These are phyloP conservation scores for Scylla paramamosain DNA, from an alignment of 1,140 invertebrate species.

Conservation along the genomic window DNA sequence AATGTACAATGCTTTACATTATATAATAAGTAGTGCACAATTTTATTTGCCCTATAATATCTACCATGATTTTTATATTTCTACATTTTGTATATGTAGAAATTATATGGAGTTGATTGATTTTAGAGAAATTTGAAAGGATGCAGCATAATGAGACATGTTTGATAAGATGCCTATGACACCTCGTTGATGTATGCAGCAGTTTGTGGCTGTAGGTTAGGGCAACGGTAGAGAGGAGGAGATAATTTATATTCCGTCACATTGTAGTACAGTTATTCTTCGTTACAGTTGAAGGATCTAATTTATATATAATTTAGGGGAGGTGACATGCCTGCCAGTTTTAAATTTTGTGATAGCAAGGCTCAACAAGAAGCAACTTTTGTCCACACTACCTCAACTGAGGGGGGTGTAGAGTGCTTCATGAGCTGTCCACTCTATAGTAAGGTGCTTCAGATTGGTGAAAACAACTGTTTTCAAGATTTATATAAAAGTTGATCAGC, in stretches of 20 bases:
- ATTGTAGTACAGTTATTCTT: constrained; percentile 47
- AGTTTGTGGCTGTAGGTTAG: neutral
- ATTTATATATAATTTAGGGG: constrained; percentile 58
- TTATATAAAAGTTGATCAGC: constrained; percentile 41
- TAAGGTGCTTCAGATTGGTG: constrained; percentile 70
- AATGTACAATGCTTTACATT: constrained; percentile 23
- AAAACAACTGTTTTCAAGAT: constrained; percentile 51
- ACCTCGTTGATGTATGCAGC: neutral
- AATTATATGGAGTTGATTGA: constrained; percentile 7
- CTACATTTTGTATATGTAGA: constrained; percentile 7
- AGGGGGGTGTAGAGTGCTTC: constrained; percentile 52
- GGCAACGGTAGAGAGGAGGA: constrained; percentile 33
- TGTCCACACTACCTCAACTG: constrained; percentile 46
- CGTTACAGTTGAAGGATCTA: constrained; percentile 52
- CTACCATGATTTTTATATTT: constrained; percentile 6
- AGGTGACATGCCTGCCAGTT: constrained; percentile 48
- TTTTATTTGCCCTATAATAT: constrained; percentile 25
- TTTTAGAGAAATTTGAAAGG: neutral
- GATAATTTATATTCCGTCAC: constrained; percentile 34
- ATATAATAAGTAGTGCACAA: constrained; percentile 25
- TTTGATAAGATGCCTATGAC: neutral
- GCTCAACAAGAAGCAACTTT: constrained; percentile 46
- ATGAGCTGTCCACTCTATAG: constrained; percentile 57
- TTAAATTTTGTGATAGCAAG: constrained; percentile 64
- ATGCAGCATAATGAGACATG: neutral